These are phyloP conservation scores for Drosophila rhopaloa DNA, from an alignment of 1,140 invertebrate genomes.

Conservation along the genomic window DNA sequence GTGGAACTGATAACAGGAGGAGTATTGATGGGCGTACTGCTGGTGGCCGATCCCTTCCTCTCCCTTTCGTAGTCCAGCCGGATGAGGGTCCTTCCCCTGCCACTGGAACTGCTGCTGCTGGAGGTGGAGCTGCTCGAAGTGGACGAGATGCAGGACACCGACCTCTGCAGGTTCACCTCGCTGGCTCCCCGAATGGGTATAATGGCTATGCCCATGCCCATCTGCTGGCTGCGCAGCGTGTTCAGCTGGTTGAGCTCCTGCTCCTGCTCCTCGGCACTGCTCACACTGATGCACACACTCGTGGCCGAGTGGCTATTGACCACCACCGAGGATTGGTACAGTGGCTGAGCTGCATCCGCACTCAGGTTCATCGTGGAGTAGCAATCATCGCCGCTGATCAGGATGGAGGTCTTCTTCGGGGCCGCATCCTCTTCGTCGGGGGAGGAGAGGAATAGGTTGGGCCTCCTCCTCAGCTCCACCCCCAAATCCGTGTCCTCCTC, in stretches of 20 bases:
- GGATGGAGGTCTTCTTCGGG: constrained; percentile 89
- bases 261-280: constrained; percentile 63
- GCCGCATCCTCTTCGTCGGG: constrained; percentile 36
- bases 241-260: constrained; percentile 79
- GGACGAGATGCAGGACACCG: constrained; percentile 76
- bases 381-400: constrained; percentile 90
- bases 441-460: constrained; percentile 7
- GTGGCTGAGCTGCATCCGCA: constrained; percentile 86
- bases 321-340: constrained; percentile 89
- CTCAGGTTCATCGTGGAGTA: constrained; percentile 88
- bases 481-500: constrained; percentile 48
- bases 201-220: constrained; percentile 59
- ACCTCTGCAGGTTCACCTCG: constrained; percentile 75
- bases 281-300: constrained; percentile 86
- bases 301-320: constrained; percentile 85
- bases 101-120: constrained; percentile 59
- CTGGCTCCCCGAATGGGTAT: constrained; percentile 69
- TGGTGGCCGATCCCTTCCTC: constrained; percentile 43
- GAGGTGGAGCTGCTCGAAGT: constrained; percentile 78
- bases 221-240: constrained; percentile 66
- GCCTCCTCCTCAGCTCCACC: constrained; percentile 40
- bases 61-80: constrained; percentile 75
- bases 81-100: constrained; percentile 74
- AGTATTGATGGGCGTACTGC: constrained; percentile 63
- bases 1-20: constrained; percentile 49